phyloP scores from a whole-genome alignment of 2,797 vertebrate genomes.

The Manis javanica region DNA sequence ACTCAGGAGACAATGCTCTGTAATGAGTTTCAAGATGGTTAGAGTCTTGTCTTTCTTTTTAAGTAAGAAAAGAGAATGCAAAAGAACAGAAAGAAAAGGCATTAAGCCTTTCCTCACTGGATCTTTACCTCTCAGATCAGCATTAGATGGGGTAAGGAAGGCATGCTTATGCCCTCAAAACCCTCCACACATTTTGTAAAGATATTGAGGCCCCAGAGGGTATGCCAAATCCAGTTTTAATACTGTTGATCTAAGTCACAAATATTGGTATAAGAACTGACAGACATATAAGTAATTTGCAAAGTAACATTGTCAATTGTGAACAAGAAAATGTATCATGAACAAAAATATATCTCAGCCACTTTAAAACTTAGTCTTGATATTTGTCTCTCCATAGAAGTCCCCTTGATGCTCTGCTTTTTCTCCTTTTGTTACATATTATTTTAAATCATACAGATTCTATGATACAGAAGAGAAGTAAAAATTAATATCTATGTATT shows the following conservation, averaged over 20 bases:
- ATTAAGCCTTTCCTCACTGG: neutral
- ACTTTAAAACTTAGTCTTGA: neutral
- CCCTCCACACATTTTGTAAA: neutral
- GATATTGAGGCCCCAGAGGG: neutral
- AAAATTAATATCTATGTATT: neutral
- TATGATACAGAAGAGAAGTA: neutral
- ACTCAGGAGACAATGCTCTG: neutral
- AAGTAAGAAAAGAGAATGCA: neutral
- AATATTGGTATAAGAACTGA: neutral
- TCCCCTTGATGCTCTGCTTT: neutral
- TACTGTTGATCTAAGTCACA: neutral
- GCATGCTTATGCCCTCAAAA: neutral
- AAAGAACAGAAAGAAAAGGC: neutral
- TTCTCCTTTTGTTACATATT: neutral
- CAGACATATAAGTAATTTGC: neutral
- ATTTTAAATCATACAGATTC: neutral
- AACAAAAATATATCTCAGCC: neutral
- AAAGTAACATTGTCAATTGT: neutral
- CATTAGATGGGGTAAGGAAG: neutral
- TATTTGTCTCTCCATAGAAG: neutral
- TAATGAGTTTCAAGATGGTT: conserved; percentile 7
- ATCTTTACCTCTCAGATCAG: neutral
- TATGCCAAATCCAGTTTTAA: neutral
- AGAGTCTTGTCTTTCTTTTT: neutral
- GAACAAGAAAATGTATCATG: neutral